Evolutionary conservation across 2,113 vertebrate genomes (phyloP).

Genomic region (Pyxicephalus adspersus): DNA sequence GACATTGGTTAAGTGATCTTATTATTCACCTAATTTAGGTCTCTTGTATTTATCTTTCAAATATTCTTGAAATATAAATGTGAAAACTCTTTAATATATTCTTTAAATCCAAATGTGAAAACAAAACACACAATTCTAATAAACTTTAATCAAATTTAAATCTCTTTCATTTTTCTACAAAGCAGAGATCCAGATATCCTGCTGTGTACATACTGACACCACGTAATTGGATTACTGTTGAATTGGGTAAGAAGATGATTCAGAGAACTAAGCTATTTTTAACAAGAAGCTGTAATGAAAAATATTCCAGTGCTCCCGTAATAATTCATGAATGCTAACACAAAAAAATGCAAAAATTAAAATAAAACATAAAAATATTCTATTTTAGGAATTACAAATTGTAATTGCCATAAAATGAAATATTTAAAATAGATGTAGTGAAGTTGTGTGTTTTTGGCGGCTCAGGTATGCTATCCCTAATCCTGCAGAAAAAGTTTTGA

Average conservation of each 20-base stretch:
- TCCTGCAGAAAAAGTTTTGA: no score
- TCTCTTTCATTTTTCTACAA: slow-evolving; percentile 45
- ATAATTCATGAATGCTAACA: no score
- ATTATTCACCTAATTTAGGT: slow-evolving; percentile 3
- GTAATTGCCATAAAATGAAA: no score
- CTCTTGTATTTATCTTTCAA: slow-evolving; percentile 18
- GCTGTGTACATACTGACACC: slow-evolving; percentile 30
- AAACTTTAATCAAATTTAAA: slow-evolving; percentile 50
- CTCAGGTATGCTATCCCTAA: no score
- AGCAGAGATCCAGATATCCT: slow-evolving; percentile 7
- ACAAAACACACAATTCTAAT: slow-evolving; percentile 44
- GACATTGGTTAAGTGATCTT: neutral
- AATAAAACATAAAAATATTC: no score
- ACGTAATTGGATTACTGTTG: slow-evolving; percentile 35
- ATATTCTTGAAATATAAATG: slow-evolving; percentile 10
- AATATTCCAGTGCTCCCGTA: neutral
- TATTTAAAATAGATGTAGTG: no score
- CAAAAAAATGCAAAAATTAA: no score
- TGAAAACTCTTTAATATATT: slow-evolving; percentile 15
- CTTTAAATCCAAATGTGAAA: slow-evolving; percentile 5
- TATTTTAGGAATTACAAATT: no score
- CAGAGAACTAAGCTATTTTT: neutral
- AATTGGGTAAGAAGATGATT: slow-evolving; percentile 1
- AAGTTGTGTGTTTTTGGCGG: no score
- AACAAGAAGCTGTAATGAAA: neutral